Base-by-base conservation (phyloP, 2,797 vertebrate genomes). In the Alosa sapidissima region DNA sequence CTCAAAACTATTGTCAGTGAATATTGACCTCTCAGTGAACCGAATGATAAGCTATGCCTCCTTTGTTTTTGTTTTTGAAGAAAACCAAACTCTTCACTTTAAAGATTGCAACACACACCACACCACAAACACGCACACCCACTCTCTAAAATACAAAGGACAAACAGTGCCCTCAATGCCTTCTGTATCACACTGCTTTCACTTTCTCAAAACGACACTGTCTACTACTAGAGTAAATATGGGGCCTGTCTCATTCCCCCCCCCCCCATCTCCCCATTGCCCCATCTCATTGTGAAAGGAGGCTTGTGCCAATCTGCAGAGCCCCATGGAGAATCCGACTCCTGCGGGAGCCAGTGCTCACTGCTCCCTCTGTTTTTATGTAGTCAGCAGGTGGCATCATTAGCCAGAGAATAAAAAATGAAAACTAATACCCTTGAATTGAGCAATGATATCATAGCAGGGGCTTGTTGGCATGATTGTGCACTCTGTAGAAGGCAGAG, bases 381-480 rank as follows among this genome's bases (percentile, higher is more conserved):
- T 94, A 94, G 95, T 96, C 95, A 96, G 95, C 95, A 96, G 95
- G 95, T 96, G 95, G 95, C 95, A 96, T 96, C 95, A 95, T 96
- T 95, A 96, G 93, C 93, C 94, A 94, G 92, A 94, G 91, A 95
- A 95, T 95, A 95, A 95, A 94, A 41, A 94, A 94, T 93, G 92
- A 94, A 93, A 94, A 93, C 91, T 89, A 92, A 94, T 93, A 93
- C 93, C 91, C 91, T 62, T 82, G 92, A 91, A 92, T 92, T 87
- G 88, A 88, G 87, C 92, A 91, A 92, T 94, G 92, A 94, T 94
- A 95, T 94, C 92, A 93, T 91, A 89, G 91, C 88, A 19, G 92
- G 87, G 90, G 89, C 91, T 91, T 87, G 72, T 88, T 92, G 91
- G 89, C 91, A 91, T 88, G 58, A 75, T 83, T 88, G 90, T 86